phyloP scores from a whole-genome alignment of 2,113 vertebrate genomes.

The Chelonoidis abingdonii region DNA sequence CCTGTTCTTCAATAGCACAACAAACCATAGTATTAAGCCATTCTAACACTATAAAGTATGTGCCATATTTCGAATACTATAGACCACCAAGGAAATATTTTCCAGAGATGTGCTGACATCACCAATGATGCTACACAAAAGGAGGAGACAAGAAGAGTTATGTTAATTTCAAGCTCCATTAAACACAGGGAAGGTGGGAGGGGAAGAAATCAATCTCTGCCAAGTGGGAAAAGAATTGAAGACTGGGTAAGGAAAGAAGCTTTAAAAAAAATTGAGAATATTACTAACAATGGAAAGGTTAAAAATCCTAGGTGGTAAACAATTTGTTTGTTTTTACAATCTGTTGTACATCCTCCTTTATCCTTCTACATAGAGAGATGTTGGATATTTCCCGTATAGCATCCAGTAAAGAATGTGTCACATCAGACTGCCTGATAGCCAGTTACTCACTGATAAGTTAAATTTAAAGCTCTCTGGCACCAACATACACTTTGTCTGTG shows the following conservation, averaged over 20 bases:
- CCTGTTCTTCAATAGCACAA: neutral
- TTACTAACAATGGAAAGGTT: neutral
- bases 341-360: neutral
- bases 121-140: neutral
- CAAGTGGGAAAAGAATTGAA: conserved; percentile 21
- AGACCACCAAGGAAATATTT: conserved; percentile 22
- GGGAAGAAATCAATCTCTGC: neutral
- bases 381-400: neutral
- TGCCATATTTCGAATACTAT: neutral
- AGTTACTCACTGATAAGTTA: conserved; percentile 43
- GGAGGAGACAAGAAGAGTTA: conserved; percentile 26
- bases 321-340: neutral
- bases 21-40: neutral
- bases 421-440: conserved; percentile 16
- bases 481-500: conserved; percentile 6
- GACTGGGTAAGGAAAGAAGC: neutral
- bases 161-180: conserved; percentile 68
- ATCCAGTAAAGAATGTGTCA: conserved; percentile 11
- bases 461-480: conserved; percentile 53
- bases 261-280: rapidly evolving
- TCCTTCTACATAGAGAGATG: neutral
- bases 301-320: neutral
- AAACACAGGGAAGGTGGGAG: conserved; percentile 30
- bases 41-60: neutral
- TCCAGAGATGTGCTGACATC: conserved; percentile 52